These are phyloP conservation scores for Osedax frankpressi DNA, from an alignment of 2,888 invertebrate species.

Conservation along the genomic window DNA sequence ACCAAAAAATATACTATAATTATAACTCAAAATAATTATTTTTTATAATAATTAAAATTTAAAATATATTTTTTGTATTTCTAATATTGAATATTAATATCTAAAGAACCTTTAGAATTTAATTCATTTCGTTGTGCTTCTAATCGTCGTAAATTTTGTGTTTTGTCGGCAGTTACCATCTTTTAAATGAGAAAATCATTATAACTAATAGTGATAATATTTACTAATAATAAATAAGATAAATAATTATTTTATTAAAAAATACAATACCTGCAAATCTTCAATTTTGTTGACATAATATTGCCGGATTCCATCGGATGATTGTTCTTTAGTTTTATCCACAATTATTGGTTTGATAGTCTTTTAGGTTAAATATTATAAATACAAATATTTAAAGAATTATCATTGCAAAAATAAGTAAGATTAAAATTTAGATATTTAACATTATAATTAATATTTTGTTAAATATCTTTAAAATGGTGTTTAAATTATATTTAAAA, in stretches of 20 bases:
- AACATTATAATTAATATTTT: no score
- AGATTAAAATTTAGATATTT: no score
- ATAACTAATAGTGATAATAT: background rate
- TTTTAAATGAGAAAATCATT: conserved; percentile 28
- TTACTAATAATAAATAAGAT: background rate
- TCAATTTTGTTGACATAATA: conserved; percentile 97
- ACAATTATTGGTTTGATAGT: conserved; percentile 36
- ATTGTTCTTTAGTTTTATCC: conserved; percentile 20
- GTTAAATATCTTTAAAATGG: no score
- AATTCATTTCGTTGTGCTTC: conserved; percentile 97
- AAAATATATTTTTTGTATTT: no score
- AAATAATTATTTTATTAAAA: no score
- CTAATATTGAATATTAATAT: no score
- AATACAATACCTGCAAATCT: conserved; percentile 61
- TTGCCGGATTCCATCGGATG: conserved; percentile 60
- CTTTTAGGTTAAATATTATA: no score
- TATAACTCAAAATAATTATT: background rate
- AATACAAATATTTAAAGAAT: no score
- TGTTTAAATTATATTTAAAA: no score
- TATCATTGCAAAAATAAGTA: no score
- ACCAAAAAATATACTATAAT: background rate
- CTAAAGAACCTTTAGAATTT: conserved; percentile 85
- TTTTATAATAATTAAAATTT: background rate
- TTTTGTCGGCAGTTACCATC: conserved; percentile 87
- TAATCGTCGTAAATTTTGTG: conserved; percentile 84